These are phyloP conservation scores for Plotosus lineatus DNA, from an alignment of 2,113 vertebrate species.

Conservation along the genomic window DNA sequence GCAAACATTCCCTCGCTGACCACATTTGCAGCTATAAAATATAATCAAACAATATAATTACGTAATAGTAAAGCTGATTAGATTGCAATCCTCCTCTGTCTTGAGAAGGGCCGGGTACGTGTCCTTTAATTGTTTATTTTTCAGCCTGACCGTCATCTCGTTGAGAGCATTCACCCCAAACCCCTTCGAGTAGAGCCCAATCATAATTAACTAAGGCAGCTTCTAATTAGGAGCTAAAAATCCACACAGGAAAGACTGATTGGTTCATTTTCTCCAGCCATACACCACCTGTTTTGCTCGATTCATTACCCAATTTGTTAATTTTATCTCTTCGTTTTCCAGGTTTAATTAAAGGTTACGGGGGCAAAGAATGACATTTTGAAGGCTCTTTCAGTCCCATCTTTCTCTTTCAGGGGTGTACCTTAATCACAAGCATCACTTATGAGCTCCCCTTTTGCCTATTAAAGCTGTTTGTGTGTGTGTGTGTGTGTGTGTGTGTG, in stretches of 20 bases:
- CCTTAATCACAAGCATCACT: slow-evolving; percentile 50
- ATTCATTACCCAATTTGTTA: slow-evolving; percentile 80
- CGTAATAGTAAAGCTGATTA: slow-evolving; percentile 47
- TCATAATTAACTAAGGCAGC: slow-evolving; percentile 79
- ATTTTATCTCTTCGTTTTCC: slow-evolving; percentile 72
- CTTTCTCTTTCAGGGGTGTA: slow-evolving; percentile 56
- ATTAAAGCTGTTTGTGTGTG: no score
- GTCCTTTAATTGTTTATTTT: slow-evolving; percentile 69
- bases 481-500: no score
- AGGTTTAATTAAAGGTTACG: slow-evolving; percentile 76
- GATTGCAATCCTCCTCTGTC: slow-evolving; percentile 18
- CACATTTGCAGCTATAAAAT: slow-evolving; percentile 37
- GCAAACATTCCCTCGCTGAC: not conserved
- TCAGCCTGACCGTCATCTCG: slow-evolving; percentile 66
- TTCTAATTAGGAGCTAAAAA: slow-evolving; percentile 79
- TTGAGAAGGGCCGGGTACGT: slow-evolving; percentile 29
- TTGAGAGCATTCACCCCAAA: slow-evolving; percentile 45
- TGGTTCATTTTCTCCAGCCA: slow-evolving; percentile 77
- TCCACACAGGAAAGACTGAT: slow-evolving; percentile 77
- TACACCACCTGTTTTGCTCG: slow-evolving; percentile 77
- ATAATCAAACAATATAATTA: no score
- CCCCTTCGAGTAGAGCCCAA: slow-evolving; percentile 67
- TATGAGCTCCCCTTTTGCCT: slow-evolving; percentile 33
- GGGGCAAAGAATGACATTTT: slow-evolving; percentile 73
- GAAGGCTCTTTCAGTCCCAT: slow-evolving; percentile 64